phyloP scores from a whole-genome alignment of 2,113 vertebrate species.

The Halichoeres trimaculatus region DNA sequence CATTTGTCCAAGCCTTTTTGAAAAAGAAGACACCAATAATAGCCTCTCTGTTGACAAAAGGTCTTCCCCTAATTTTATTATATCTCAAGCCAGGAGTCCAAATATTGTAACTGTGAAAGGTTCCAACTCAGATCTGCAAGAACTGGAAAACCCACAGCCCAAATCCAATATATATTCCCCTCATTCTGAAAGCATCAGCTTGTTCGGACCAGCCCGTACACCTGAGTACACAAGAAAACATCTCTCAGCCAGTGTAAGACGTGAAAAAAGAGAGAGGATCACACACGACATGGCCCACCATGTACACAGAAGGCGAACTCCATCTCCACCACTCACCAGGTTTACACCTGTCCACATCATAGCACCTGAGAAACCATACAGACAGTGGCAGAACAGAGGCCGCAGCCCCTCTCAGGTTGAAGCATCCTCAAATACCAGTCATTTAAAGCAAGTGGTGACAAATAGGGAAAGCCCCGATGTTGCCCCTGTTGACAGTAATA shows the following conservation, averaged over 20 bases:
- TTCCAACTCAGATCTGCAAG: constrained; percentile 38
- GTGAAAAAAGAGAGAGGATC: constrained; percentile 49
- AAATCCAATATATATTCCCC: constrained; percentile 12
- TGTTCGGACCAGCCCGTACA: constrained; percentile 29
- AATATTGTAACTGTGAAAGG: constrained; percentile 24
- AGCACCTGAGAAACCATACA: constrained; percentile 73
- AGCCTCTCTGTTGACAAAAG: constrained; percentile 24
- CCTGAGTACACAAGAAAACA: constrained; percentile 38
- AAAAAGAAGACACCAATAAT: constrained; percentile 24
- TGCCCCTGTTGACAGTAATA: constrained; percentile 66
- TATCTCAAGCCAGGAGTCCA: constrained; percentile 17
- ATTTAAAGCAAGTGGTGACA: constrained; percentile 66
- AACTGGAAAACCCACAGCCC: constrained; percentile 27
- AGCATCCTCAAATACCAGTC: constrained; percentile 55
- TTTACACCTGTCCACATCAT: constrained; percentile 81
- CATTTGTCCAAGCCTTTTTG: neutral
- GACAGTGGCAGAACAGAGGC: constrained; percentile 70
- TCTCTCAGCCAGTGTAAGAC: constrained; percentile 33
- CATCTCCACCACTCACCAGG: constrained; percentile 76
- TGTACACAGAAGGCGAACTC: constrained; percentile 63
- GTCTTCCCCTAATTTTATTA: constrained; percentile 44
- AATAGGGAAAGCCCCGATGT: constrained; percentile 75
- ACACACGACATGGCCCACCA: constrained; percentile 62
- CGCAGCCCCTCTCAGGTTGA: constrained; percentile 55
- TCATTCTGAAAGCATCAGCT: constrained; percentile 41